phyloP scores from a whole-genome alignment of 1,140 invertebrate species.

The Lepidurus arcticus region DNA sequence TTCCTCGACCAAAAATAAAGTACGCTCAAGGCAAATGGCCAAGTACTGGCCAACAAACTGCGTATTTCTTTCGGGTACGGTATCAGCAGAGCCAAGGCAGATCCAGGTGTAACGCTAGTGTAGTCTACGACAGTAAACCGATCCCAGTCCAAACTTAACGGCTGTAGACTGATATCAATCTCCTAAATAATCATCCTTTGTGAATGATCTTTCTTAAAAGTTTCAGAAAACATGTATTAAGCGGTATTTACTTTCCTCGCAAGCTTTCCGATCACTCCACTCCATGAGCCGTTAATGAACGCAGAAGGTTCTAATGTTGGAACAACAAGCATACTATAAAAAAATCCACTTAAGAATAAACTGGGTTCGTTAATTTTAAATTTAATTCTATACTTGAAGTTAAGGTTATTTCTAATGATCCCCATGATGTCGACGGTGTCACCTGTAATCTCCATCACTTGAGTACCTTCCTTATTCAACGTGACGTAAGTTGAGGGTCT shows the following conservation, averaged over 20 bases:
- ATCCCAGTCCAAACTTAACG: not conserved
- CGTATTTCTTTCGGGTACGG: not conserved
- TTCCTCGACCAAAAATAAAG: not conserved
- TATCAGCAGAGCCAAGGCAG: not conserved
- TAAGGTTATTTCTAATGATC: not conserved
- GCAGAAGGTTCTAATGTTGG: not conserved
- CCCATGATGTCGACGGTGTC: not conserved
- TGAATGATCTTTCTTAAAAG: not conserved
- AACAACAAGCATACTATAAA: not conserved
- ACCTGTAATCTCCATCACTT: not conserved
- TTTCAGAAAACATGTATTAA: not conserved
- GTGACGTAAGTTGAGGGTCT: not conserved
- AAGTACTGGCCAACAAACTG: conserved; percentile 14
- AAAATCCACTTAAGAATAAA: not conserved
- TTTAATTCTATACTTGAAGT: not conserved
- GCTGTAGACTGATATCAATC: not conserved
- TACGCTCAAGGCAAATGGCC: not conserved
- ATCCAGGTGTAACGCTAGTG: not conserved
- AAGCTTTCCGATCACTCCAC: not conserved
- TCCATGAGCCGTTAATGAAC: not conserved
- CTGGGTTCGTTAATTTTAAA: not conserved
- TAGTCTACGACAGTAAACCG: not conserved
- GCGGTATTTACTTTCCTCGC: not conserved
- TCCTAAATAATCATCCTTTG: not conserved
- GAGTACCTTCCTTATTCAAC: not conserved